Evolutionary conservation across 1,140 invertebrate genomes (phyloP).

Genomic region (Tetranychus urticae): DNA sequence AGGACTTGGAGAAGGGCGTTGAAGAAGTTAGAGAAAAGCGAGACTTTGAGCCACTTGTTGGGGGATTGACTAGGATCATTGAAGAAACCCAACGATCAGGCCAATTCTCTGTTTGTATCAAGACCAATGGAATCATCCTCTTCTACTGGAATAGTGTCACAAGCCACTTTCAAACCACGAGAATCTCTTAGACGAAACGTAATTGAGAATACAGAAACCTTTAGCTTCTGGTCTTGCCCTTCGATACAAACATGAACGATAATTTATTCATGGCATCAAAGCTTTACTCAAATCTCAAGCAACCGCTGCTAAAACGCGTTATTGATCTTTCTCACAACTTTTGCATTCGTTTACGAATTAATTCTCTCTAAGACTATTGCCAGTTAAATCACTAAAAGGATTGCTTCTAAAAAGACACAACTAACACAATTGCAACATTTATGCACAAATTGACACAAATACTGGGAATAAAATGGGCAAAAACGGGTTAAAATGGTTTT

Average conservation of each 20-base stretch:
- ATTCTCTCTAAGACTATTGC: too few species aligned
- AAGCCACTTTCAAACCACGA: background rate
- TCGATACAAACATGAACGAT: too few species aligned
- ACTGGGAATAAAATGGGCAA: too few species aligned
- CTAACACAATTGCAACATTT: too few species aligned
- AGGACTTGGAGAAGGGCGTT: background rate
- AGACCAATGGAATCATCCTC: background rate
- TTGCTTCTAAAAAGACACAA: too few species aligned
- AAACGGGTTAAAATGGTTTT: too few species aligned
- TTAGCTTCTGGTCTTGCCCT: background rate
- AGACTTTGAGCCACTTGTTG: background rate
- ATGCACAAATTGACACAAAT: too few species aligned
- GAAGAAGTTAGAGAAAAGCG: background rate
- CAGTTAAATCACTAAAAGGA: too few species aligned
- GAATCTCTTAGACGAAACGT: too few species aligned
- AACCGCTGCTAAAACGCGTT: background rate
- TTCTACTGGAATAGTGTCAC: background rate
- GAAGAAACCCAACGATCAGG: background rate
- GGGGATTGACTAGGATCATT: background rate
- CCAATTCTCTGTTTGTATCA: background rate
- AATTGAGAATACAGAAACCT: too few species aligned
- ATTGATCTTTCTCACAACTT: background rate
- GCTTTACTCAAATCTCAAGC: background rate
- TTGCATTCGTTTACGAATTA: background rate
- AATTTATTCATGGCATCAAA: background rate